A percentile compares a stretch with the other conserved stretches of the same genome.
These are phyloP conservation scores for Lepilemur ruficaudatus DNA, from an alignment of 2,797 vertebrate genomes.

Conservation along the genomic window DNA sequence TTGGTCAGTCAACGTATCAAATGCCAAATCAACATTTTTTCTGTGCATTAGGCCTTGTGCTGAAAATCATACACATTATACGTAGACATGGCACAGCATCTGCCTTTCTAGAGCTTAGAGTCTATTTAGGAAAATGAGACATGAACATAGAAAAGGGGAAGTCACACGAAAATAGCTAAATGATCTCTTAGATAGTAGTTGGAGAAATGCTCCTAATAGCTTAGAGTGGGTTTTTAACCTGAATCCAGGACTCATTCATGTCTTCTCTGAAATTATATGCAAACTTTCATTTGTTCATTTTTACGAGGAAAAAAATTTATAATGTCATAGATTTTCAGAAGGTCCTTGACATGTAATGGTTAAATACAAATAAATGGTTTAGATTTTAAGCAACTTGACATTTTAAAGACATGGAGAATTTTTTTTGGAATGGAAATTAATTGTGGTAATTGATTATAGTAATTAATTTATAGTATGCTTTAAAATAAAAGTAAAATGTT, in stretches of 20 bases:
- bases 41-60: background rate
- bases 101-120: background rate
- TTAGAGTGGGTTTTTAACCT: background rate
- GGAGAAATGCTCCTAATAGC: background rate
- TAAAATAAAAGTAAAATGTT: background rate
- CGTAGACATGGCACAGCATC: background rate
- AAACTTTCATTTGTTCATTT: constrained; percentile 3
- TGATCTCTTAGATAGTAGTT: background rate
- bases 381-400: background rate
- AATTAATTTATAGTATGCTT: background rate
- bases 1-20: background rate
- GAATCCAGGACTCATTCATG: background rate
- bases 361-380: background rate
- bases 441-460: background rate
- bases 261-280: background rate
- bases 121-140: background rate
- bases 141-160: background rate
- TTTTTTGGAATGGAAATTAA: background rate
- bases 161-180: background rate
- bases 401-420: background rate
- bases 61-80: background rate
- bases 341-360: background rate
- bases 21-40: background rate
- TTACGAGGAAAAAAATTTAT: background rate
- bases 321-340: background rate